phyloP scores from a whole-genome alignment of 2,888 invertebrate species.

The Erebia ligea region DNA sequence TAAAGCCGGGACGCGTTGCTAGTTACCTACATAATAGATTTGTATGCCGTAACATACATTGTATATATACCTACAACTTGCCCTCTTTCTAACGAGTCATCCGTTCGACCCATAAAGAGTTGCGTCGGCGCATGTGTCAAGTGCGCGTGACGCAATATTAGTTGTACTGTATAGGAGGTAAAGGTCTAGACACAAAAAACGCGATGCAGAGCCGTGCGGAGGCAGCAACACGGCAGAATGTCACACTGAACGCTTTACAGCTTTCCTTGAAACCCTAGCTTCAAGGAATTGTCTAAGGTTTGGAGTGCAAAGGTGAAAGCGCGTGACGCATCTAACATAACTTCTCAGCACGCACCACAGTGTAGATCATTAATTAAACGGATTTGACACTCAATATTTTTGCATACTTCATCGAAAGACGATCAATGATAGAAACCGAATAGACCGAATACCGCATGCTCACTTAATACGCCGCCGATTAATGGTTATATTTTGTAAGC shows the following conservation, averaged over 20 bases:
- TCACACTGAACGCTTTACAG: background rate
- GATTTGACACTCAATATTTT: no score
- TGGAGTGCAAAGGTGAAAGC: no score
- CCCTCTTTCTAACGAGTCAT: slow-evolving; percentile 21
- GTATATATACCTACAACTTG: background rate
- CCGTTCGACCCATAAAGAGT: slow-evolving; percentile 24
- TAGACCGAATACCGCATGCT: no score
- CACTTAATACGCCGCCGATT: no score
- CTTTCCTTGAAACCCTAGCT: background rate
- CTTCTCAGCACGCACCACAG: no score
- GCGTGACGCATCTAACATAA: no score
- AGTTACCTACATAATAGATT: background rate
- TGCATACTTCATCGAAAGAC: no score
- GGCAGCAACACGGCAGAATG: background rate
- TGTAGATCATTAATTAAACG: no score
- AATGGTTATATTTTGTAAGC: no score
- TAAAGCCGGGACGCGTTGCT: no score
- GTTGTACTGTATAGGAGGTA: background rate
- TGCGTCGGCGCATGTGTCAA: slow-evolving; percentile 26
- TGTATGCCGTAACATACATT: slow-evolving; percentile 1
- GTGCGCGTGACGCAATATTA: slow-evolving; percentile 32
- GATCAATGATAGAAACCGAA: no score
- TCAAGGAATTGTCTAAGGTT: no score
- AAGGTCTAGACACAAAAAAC: background rate
- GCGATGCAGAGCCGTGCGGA: background rate